Conservation (phyloP, 2,113 vertebrate genomes). For the Pachypanchax playfairii region DNA sequence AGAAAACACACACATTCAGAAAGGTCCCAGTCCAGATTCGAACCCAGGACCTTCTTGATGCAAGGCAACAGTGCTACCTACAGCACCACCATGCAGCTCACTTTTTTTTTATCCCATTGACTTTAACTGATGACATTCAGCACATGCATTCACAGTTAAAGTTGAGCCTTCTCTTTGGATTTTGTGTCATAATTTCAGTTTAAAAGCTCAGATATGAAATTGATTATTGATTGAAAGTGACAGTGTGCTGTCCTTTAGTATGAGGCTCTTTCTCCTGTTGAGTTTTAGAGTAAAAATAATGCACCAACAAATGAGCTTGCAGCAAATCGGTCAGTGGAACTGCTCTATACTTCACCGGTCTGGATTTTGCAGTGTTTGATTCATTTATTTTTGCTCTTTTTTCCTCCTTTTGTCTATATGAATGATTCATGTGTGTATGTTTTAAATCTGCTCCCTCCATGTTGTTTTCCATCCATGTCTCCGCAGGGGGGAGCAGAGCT, state of each 20-base stretch:
- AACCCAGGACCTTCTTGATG: too few relatives aligned
- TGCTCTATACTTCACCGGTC: neutral
- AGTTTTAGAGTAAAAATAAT: neutral
- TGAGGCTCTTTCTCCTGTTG: neutral
- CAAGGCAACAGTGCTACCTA: too few relatives aligned
- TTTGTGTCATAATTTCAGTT: neutral
- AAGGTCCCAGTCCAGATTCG: too few relatives aligned
- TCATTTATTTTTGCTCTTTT: too few relatives aligned
- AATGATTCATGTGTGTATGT: neutral
- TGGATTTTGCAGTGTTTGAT: neutral
- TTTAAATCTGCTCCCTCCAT: neutral
- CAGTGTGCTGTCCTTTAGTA: neutral
- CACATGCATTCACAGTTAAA: too few relatives aligned
- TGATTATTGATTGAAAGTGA: neutral
- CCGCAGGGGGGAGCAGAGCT: conserved; percentile 28
- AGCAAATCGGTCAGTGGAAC: neutral
- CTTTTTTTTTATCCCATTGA: too few relatives aligned
- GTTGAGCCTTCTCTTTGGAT: neutral
- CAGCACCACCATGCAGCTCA: too few relatives aligned
- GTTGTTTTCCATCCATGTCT: conserved; percentile 25
- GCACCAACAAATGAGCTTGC: neutral
- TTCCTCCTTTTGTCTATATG: too few relatives aligned
- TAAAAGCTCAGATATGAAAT: neutral
- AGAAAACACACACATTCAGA: too few relatives aligned
- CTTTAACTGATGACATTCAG: too few relatives aligned